Percentiles rank a stretch among this genome's conserved stretches.
Conservation (phyloP, 2,888 invertebrate species). For the Cerceris rybyensis region DNA sequence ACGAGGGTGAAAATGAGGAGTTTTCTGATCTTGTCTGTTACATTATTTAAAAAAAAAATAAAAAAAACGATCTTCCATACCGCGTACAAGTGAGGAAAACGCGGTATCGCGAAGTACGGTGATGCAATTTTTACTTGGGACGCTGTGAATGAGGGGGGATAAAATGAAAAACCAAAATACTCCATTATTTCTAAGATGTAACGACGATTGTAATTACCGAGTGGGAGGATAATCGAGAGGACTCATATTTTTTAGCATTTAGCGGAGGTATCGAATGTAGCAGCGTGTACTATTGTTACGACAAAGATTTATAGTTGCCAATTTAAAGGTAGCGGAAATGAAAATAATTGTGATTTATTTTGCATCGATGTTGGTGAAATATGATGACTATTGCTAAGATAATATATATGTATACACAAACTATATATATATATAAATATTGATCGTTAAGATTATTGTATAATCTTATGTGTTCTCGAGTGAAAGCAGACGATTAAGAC, state of each 20-base stretch:
- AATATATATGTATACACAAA: conserved; percentile 50
- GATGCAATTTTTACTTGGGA: not conserved
- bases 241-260: conserved; percentile 65
- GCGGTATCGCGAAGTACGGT: conserved; percentile 18
- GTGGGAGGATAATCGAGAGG: conserved; percentile 37
- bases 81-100: conserved; percentile 8
- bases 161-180: conserved; percentile 69
- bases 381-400: conserved; percentile 59
- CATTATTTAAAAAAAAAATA: no score
- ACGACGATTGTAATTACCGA: conserved; percentile 53
- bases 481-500: conserved; percentile 38
- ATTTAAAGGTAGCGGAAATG: conserved; percentile 62
- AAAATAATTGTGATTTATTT: conserved; percentile 78
- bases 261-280: conserved; percentile 40
- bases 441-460: conserved; percentile 70
- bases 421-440: conserved; percentile 61
- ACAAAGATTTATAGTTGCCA: conserved; percentile 68
- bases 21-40: conserved; percentile 42
- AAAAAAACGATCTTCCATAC: conserved; percentile 46
- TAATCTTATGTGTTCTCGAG: conserved; percentile 65
- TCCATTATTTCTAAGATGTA: conserved; percentile 64
- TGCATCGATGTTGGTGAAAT: conserved; percentile 74
- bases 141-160: no score
- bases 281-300: conserved; percentile 58
- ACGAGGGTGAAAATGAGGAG: conserved; percentile 23